Conservation (phyloP, 2,113 vertebrate genomes). For the Oreochromis niloticus region DNA sequence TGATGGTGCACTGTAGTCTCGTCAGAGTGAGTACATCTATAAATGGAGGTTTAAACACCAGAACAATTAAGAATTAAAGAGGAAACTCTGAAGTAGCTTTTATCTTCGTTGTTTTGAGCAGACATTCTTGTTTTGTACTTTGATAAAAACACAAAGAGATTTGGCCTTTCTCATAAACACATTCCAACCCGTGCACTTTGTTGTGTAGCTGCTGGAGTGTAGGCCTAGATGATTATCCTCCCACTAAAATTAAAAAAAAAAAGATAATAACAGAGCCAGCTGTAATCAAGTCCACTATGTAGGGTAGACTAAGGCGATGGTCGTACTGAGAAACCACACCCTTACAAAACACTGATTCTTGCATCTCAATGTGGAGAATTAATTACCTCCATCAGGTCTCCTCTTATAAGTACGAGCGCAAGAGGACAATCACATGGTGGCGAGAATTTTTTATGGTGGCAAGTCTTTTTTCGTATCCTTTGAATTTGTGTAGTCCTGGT, state of each 20-base stretch:
- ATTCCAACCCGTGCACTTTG: background rate
- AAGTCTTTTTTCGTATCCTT: background rate
- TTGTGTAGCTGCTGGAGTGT: background rate
- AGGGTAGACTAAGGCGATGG: background rate
- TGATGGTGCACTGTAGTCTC: background rate
- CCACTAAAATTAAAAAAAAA: background rate
- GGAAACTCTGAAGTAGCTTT: background rate
- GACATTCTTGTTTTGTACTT: background rate
- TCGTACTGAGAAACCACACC: background rate
- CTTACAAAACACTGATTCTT: background rate
- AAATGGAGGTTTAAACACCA: constrained; percentile 4
- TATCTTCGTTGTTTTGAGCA: background rate
- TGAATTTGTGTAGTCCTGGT: background rate
- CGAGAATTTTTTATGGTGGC: background rate
- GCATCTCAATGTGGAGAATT: background rate
- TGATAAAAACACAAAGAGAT: background rate
- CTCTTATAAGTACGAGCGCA: constrained; percentile 28
- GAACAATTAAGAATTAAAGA: background rate
- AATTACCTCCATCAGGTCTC: background rate
- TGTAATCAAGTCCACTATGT: background rate
- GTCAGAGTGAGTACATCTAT: background rate
- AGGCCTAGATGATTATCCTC: background rate
- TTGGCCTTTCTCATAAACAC: background rate
- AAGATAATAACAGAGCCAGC: background rate
- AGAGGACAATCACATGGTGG: background rate